phyloP scores from a whole-genome alignment of 37 sponge, comb jelly and placozoan genomes.

The Theonella swinhoei region DNA sequence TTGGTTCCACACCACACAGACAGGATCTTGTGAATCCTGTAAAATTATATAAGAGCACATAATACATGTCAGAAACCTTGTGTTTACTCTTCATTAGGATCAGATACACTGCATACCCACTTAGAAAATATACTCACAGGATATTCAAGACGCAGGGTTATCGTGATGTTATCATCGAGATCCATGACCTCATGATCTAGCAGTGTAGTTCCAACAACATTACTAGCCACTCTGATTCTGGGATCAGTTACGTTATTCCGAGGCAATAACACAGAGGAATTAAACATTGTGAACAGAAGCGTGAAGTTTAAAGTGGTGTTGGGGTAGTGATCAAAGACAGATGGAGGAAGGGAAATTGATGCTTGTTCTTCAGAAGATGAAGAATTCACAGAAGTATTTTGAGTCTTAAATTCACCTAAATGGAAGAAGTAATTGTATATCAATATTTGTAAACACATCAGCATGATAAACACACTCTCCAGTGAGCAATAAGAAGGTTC shows the following conservation, averaged over 20 bases:
- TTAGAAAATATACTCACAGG: no score
- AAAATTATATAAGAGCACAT: no score
- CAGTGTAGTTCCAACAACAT: not conserved
- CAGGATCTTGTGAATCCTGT: no score
- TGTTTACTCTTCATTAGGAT: no score
- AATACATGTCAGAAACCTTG: no score
- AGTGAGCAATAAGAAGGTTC: no score
- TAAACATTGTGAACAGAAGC: not conserved
- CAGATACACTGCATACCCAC: no score
- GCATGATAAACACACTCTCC: no score
- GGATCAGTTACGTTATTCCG: not conserved
- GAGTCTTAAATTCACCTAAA: not conserved
- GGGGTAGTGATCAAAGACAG: not conserved
- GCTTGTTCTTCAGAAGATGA: not conserved
- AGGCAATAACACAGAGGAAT: not conserved
- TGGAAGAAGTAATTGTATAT: no score
- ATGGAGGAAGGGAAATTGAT: not conserved
- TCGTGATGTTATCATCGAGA: not conserved
- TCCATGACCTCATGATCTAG: not conserved
- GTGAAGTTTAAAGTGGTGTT: not conserved
- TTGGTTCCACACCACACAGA: not conserved
- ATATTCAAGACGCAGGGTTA: slow-evolving; percentile 1
- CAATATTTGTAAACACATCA: no score
- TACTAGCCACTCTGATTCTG: not conserved
- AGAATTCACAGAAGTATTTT: not conserved